A percentile compares a stretch with the other conserved stretches of the same genome.
phyloP scores from a whole-genome alignment of 2,113 vertebrate species.

The Callipepla squamata region DNA sequence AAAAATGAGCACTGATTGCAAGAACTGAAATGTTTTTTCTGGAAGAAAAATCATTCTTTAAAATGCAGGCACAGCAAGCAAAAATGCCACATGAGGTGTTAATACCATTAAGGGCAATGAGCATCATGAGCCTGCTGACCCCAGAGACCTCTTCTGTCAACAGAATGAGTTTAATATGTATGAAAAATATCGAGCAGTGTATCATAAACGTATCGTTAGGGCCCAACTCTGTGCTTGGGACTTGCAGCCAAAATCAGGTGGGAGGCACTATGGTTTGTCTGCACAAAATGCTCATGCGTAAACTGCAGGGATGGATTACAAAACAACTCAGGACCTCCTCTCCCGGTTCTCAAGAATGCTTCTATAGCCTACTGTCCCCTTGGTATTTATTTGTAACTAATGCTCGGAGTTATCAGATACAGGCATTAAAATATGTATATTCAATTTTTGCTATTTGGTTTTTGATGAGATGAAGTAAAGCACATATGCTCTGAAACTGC shows the following conservation, averaged over 20 bases:
- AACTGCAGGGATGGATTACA: not conserved
- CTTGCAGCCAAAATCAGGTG: not conserved
- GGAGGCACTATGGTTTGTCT: not conserved
- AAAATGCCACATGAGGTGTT: not conserved
- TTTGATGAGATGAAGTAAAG: not conserved
- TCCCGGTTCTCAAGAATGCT: not conserved
- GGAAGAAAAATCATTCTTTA: slow-evolving; percentile 56
- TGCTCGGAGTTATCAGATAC: not conserved
- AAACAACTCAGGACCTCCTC: not conserved
- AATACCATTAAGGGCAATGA: not conserved
- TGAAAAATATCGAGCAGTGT: not conserved
- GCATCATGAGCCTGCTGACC: not conserved
- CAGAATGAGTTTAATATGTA: not conserved
- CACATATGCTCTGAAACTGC: not conserved
- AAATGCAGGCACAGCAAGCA: slow-evolving; percentile 20
- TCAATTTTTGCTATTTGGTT: not conserved
- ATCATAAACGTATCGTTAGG: not conserved
- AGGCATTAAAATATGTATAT: not conserved
- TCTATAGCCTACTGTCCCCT: not conserved
- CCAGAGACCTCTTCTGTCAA: not conserved
- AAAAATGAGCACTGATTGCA: slow-evolving; percentile 58
- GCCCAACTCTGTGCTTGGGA: not conserved
- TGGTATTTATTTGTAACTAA: not conserved
- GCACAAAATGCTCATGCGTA: not conserved
- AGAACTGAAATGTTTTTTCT: slow-evolving; percentile 54